Base-by-base conservation (phyloP, 2,888 invertebrate species). In the Leptinotarsa peninsularis region DNA sequence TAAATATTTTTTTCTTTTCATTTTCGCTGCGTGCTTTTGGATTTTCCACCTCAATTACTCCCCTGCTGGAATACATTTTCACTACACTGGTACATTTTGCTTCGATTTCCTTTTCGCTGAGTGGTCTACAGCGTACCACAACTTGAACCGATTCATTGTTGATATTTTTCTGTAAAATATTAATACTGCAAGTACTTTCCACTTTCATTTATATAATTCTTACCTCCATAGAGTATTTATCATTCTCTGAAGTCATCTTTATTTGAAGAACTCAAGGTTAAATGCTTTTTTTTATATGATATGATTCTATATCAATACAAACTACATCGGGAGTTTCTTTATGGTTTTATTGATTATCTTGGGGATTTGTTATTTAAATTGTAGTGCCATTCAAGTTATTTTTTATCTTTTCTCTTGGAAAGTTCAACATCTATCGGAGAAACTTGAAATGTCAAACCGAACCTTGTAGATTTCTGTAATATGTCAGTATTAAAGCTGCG, bases 61-160 rank as follows among this genome's bases (percentile, higher is more conserved):
- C 98, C 80, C 96, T 92, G 82, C 94, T 93, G 43, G 95, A 93
- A 89, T 93, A 93, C 83, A 98, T 95, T 81, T 94, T 93, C 72
- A 99, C 96, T 82, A 95, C 94, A 87, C 94, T 93, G 77, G 89
- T 91, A 89, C 93, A 93, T 27, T 94, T 94, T 84, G 93, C 92
- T 54, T 90, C 89, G 54, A 91, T 91, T 90, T 99, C 99, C 83
- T 94, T 95, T 81, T 94, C 93, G 83, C 95, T 96, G 90, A 99
- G 93, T 56, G 99, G 99, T 73, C 99, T 93, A 90, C 98, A 98
- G 87, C 99, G 91, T 73, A 99, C 98, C 81, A 99, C 95, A 80
- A 99, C 99, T 90, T 98, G 97, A 76, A 99, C 98, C 85, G 95
- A 94, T 89, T 98, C 97, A 87, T 94, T 94, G 71, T 82, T 85